Evolutionary conservation across 2,888 invertebrate species (phyloP), one percentile per base, ranked within the genome.

Genomic region (Scrobipalpa atriplicella): DNA sequence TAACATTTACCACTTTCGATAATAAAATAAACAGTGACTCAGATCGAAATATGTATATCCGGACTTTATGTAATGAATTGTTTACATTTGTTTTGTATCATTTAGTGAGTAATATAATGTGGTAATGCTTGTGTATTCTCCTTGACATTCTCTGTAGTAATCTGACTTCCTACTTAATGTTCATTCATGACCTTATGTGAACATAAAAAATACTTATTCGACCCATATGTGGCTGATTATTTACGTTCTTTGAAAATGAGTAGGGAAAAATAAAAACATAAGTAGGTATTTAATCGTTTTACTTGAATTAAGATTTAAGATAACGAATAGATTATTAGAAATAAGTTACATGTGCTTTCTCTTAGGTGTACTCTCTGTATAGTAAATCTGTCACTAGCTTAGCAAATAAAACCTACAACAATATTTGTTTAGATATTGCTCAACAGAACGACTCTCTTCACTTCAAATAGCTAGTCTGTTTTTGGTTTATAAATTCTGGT

Each of bases 81-180:
- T 63, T 29, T 36, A 51, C 21, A 43, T 52, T 29, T 21, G 62
- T 29, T 63, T 47, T 29, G n/a, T 29, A 56, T 62, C 66, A 51
- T n/a, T 67, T 51, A 62, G 13, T 56, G 19, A 47, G 61, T 3
- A 69, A 70, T 71, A 66, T 66, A 3, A 29, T 3, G 29, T 29
- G 29, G 29, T 29, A 29, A 29, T 29, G 29, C 29, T 29, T 66
- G 65, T 52, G 54, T 62, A 47, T 41, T 65, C 62, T 65, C 74
- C 74, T 74, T 76, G 75, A 74, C 75, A 76, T 75, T 75, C 73
- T 66, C 69, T 63, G 62, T 51, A 62, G 58, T 60, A 64, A 63
- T 54, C 68, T 65, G 61, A 71, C 73, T 73, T 73, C 75, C 73
- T 71, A 66, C 51, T 62, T 10, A 9, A 18, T 39, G 8, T 8